A percentile compares a stretch with the other conserved stretches of the same genome.
Conservation (phyloP, 2,888 invertebrate species). For the Oegoconia quadripuncta region DNA sequence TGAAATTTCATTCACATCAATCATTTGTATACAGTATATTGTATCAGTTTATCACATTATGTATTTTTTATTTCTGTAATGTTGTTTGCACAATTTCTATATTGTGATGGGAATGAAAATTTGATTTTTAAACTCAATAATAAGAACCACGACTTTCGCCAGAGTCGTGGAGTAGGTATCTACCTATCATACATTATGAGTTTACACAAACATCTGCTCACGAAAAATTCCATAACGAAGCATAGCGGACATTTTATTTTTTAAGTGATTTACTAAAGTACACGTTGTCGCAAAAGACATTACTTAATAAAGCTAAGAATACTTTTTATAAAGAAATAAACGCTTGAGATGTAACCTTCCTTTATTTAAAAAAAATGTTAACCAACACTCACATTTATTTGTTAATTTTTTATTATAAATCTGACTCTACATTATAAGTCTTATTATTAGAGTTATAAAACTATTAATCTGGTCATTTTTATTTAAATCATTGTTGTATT, state of each 20-base stretch:
- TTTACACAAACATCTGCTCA: constrained; percentile 43
- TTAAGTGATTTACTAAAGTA: constrained; percentile 67
- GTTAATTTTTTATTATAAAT: constrained; percentile 72
- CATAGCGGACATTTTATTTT: constrained; percentile 53
- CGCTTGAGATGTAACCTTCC: constrained; percentile 73
- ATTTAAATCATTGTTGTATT: constrained; percentile 78
- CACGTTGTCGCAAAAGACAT: constrained; percentile 71
- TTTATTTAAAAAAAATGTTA: constrained; percentile 71
- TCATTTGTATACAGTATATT: constrained; percentile 37
- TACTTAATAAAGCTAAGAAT: constrained; percentile 65
- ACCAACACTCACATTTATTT: constrained; percentile 76
- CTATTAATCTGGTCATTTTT: constrained; percentile 79
- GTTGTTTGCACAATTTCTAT: constrained; percentile 57
- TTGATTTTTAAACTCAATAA: constrained; percentile 26
- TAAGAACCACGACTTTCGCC: constrained; percentile 50
- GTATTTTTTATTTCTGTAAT: constrained; percentile 58
- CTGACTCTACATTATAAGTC: constrained; percentile 70
- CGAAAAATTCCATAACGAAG: constrained; percentile 52
- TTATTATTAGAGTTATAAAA: constrained; percentile 72
- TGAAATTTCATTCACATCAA: constrained; percentile 38
- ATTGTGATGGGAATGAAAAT: constrained; percentile 41
- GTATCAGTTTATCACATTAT: too few relatives aligned
- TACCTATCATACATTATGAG: too few relatives aligned
- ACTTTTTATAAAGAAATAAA: constrained; percentile 67
- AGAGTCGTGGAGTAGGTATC: constrained; percentile 41